phyloP scores from a whole-genome alignment of 2,797 vertebrate species.

The Heliangelus exortis region DNA sequence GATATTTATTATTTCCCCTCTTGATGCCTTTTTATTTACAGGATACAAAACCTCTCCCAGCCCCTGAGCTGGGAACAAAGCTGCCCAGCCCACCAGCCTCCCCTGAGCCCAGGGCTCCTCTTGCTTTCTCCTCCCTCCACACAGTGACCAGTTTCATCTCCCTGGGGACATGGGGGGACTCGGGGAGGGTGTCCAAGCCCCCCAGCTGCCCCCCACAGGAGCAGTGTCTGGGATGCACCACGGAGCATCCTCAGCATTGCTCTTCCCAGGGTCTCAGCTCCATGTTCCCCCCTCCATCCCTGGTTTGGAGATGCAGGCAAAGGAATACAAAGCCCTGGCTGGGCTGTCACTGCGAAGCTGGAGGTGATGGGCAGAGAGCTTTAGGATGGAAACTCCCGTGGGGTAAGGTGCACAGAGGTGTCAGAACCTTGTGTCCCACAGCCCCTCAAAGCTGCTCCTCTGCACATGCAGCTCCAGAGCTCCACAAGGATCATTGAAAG shows the following conservation, averaged over 20 bases:
- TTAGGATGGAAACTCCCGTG: neutral
- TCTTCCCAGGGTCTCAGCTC: neutral
- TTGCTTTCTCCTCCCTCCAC: neutral
- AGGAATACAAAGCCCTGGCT: neutral
- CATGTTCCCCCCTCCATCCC: neutral
- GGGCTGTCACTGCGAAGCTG: neutral
- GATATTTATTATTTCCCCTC: neutral
- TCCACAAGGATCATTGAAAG: neutral
- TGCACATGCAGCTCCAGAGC: fast-evolving
- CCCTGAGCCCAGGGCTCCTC: neutral
- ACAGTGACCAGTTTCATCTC: neutral
- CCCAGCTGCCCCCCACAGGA: neutral
- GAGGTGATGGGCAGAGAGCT: neutral
- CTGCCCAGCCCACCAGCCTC: neutral
- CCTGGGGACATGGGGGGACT: neutral
- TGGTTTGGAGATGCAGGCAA: neutral
- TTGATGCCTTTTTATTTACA: neutral
- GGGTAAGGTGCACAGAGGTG: neutral
- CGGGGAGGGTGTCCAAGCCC: neutral
- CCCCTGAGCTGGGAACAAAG: neutral
- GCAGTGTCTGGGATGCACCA: neutral
- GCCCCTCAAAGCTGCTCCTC: neutral
- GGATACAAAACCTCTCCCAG: neutral
- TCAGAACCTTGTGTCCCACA: neutral
- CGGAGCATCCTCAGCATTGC: neutral